phyloP scores from a whole-genome alignment of 2,888 invertebrate species.

The Seira musarum region DNA sequence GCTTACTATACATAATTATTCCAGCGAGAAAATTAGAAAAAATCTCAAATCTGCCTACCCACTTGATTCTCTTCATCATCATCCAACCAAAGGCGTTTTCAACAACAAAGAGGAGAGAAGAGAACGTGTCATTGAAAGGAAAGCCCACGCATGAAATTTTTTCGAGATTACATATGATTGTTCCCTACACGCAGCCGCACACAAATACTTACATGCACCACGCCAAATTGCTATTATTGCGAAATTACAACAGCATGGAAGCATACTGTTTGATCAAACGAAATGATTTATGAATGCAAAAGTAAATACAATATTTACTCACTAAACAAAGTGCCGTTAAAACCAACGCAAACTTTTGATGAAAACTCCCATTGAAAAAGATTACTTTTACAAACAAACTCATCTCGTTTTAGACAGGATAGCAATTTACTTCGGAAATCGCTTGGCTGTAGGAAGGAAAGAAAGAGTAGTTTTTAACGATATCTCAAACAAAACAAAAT shows the following conservation, averaged over 20 bases:
- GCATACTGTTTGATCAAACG: not conserved
- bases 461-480: not conserved
- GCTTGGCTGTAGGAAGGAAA: not conserved
- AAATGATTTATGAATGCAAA: not conserved
- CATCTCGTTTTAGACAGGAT: too few relatives aligned
- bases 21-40: not conserved
- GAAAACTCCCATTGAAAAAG: not conserved
- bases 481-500: slow-evolving; percentile 9
- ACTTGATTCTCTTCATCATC: not conserved
- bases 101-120: not conserved
- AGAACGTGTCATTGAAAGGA: slow-evolving; percentile 8
- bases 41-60: not conserved
- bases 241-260: slow-evolving; percentile 1
- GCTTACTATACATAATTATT: not conserved
- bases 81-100: not conserved
- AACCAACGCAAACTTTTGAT: slow-evolving; percentile 2
- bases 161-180: not conserved
- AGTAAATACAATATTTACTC: not conserved
- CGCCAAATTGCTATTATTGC: slow-evolving; percentile 5
- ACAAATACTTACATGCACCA: not conserved
- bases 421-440: slow-evolving; percentile 7
- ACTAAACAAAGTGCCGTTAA: slow-evolving; percentile 10
- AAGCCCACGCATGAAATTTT: slow-evolving; percentile 5
- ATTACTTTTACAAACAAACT: slow-evolving; percentile 8
- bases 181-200: not conserved